These are phyloP conservation scores for Lycodopsis pacificus DNA, from an alignment of 2,797 vertebrate genomes.

Conservation along the genomic window DNA sequence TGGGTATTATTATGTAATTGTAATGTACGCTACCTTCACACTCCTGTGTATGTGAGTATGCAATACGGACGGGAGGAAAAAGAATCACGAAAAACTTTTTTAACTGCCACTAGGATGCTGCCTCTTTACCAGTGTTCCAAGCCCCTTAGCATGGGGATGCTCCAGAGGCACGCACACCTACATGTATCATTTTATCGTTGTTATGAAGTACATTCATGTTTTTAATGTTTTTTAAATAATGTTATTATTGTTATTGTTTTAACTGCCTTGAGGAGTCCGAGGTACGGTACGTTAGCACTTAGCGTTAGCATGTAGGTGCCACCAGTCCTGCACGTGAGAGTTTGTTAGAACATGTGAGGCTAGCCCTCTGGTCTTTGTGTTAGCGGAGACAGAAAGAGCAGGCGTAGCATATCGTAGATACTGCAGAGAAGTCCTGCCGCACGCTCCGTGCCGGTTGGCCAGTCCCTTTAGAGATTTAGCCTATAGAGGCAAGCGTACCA, in stretches of 20 bases:
- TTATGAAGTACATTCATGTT: conserved; percentile 78
- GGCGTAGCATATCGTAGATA: conserved; percentile 80
- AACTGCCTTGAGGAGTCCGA: conserved; percentile 78
- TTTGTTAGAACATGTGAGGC: conserved; percentile 70
- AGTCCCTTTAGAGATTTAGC: conserved; percentile 76
- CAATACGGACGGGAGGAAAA: conserved; percentile 82
- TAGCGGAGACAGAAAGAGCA: conserved; percentile 68
- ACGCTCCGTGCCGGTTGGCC: conserved; percentile 69
- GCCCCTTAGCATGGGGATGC: conserved; percentile 55
- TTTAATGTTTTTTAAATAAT: conserved; percentile 70
- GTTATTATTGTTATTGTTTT: conserved; percentile 58
- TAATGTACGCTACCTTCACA: conserved; percentile 83
- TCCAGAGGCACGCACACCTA: conserved; percentile 73
- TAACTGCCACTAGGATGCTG: conserved; percentile 82
- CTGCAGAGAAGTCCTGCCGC: conserved; percentile 65
- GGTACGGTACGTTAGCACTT: conserved; percentile 88
- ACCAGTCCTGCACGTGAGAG: conserved; percentile 73
- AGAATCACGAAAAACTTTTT: conserved; percentile 56
- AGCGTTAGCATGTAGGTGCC: conserved; percentile 84
- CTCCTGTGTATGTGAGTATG: conserved; percentile 84
- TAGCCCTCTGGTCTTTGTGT: conserved; percentile 64
- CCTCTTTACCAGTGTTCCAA: conserved; percentile 80
- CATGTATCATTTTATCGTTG: conserved; percentile 71
- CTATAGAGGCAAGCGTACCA: conserved; percentile 74
- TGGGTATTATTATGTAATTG: conserved; percentile 78